These are phyloP conservation scores for Bryconaethiops microstoma DNA, from an alignment of 2,797 vertebrate species.

Conservation along the genomic window DNA sequence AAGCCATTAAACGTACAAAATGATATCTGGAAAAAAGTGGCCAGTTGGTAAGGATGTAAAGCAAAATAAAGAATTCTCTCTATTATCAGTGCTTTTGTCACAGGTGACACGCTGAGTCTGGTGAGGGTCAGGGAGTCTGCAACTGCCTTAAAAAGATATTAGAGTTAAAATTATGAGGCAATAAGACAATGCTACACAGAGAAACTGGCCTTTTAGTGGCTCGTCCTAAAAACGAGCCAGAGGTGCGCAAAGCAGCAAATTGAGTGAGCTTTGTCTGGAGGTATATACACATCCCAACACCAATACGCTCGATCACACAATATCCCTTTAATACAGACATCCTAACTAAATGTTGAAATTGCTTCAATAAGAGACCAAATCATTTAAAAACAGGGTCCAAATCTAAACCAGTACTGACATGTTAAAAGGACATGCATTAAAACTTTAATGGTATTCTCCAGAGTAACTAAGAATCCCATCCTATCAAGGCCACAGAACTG, in stretches of 20 bases:
- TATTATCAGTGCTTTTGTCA: conserved; percentile 70
- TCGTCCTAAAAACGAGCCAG: conserved; percentile 55
- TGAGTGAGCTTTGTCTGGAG: conserved; percentile 49
- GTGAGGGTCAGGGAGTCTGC: conserved; percentile 55
- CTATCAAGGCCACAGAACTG: conserved; percentile 22
- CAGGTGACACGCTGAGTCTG: conserved; percentile 68
- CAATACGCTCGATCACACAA: conserved; percentile 25
- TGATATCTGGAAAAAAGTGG: conserved; percentile 38
- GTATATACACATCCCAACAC: conserved; percentile 50
- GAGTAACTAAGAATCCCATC: conserved; percentile 15
- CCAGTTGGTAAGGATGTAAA: conserved; percentile 39
- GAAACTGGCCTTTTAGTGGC: conserved; percentile 57
- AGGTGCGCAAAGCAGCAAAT: conserved; percentile 59
- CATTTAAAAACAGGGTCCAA: conserved; percentile 15
- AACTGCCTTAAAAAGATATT: conserved; percentile 57
- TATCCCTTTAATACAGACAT: conserved; percentile 39
- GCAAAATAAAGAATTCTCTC: conserved; percentile 44
- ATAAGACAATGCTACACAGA: conserved; percentile 45
- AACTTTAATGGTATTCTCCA: conserved; percentile 10
- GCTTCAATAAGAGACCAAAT: not conserved
- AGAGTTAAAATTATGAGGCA: conserved; percentile 52
- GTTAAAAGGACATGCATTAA: conserved; percentile 22
- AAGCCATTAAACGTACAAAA: conserved; percentile 13
- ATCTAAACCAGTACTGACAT: conserved; percentile 10
- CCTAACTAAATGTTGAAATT: conserved; percentile 6